Evolutionary conservation across 2,888 invertebrate genomes (phyloP).

Genomic region (Corythucha ciliata): DNA sequence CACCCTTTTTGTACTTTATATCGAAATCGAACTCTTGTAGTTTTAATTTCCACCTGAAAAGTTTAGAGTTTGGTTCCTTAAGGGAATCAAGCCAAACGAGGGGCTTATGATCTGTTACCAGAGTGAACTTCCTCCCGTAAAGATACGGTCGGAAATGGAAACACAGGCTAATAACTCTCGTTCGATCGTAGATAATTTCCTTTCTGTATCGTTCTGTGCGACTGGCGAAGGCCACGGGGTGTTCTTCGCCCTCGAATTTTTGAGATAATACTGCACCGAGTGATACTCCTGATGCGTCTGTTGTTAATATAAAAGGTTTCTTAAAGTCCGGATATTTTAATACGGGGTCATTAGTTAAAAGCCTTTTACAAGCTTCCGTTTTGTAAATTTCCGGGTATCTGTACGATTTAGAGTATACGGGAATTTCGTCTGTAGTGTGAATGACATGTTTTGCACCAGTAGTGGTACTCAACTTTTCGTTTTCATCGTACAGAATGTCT

Average conservation of each 20-base stretch:
- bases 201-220: slow-evolving; percentile 36
- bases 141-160: slow-evolving; percentile 2
- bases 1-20: slow-evolving; percentile 38
- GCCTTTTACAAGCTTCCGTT: slow-evolving; percentile 18
- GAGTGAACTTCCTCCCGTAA: background rate
- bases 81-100: slow-evolving; percentile 11
- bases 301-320: slow-evolving; percentile 37
- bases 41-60: slow-evolving; percentile 10
- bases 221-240: slow-evolving; percentile 39
- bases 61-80: slow-evolving; percentile 11
- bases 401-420: too few relatives aligned
- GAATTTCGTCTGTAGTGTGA: too few relatives aligned
- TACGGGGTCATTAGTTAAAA: slow-evolving; percentile 20
- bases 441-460: too few relatives aligned
- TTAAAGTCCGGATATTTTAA: slow-evolving; percentile 37
- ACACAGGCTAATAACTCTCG: slow-evolving; percentile 8
- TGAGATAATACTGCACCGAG: background rate
- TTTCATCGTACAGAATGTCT: too few relatives aligned
- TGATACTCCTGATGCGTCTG: slow-evolving; percentile 36
- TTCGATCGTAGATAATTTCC: background rate
- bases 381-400: too few relatives aligned
- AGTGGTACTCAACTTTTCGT: too few relatives aligned
- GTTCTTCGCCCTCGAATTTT: slow-evolving; percentile 35
- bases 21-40: slow-evolving; percentile 32
- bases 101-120: slow-evolving; percentile 8